A percentile compares a stretch with the other conserved stretches of the same genome.
Evolutionary conservation across 2,113 vertebrate genomes (phyloP).

Genomic region (Astatotilapia flaviijosephi): DNA sequence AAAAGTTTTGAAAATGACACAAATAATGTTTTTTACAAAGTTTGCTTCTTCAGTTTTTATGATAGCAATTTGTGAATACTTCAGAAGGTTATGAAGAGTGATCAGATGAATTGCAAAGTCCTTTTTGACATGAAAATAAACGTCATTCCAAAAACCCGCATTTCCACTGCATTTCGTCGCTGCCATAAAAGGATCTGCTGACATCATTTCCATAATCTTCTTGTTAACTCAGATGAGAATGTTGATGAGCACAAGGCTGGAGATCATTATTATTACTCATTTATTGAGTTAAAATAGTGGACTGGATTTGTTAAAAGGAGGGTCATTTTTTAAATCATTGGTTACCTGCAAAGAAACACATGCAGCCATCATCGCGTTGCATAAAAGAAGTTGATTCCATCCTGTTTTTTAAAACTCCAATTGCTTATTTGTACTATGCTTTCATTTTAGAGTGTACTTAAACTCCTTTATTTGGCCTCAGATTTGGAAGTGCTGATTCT

Average conservation of each 20-base stretch:
- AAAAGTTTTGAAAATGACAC: background rate
- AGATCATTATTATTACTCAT: background rate
- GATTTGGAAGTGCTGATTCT: background rate
- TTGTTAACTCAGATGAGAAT: background rate
- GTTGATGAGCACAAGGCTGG: background rate
- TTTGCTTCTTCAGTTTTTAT: rapidly evolving
- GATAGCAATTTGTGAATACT: background rate
- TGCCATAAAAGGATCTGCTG: background rate
- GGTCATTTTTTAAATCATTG: background rate
- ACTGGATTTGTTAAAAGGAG: background rate
- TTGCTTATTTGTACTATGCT: background rate
- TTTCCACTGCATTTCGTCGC: background rate
- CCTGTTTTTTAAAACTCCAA: background rate
- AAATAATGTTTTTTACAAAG: background rate
- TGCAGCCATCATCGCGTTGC: background rate
- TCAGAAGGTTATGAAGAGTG: background rate
- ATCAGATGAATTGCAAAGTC: background rate
- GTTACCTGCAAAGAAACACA: background rate
- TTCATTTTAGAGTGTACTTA: background rate
- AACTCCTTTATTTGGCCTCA: background rate
- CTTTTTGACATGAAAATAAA: background rate
- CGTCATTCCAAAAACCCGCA: background rate
- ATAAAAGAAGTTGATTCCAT: background rate
- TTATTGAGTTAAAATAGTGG: rapidly evolving
- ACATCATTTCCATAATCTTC: background rate